Evolutionary conservation across 2,797 vertebrate species (phyloP).

Genomic region (Melanotaenia maccullochi): DNA sequence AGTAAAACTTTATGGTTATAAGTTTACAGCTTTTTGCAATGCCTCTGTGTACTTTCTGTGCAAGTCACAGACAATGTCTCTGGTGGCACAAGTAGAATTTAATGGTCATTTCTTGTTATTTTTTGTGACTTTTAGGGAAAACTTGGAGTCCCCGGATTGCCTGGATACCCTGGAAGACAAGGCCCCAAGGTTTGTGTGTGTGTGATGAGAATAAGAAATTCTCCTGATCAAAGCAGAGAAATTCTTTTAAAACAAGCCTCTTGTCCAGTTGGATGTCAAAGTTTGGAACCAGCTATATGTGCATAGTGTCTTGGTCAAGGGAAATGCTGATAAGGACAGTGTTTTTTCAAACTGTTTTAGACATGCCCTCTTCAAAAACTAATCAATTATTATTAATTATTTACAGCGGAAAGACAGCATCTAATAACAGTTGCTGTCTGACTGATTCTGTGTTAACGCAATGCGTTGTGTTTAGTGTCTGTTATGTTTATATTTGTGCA

Average conservation of each 20-base stretch:
- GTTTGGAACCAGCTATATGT: neutral
- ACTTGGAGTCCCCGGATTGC: slow-evolving; percentile 96
- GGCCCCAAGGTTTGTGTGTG: slow-evolving; percentile 89
- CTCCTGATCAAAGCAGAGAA: slow-evolving; percentile 8
- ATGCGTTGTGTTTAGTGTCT: neutral
- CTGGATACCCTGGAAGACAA: slow-evolving; percentile 97
- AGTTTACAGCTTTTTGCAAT: slow-evolving; percentile 37
- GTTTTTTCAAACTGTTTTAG: neutral
- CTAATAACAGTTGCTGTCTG: neutral
- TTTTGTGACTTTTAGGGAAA: slow-evolving; percentile 86
- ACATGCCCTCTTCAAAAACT: neutral
- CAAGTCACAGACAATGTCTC: slow-evolving; percentile 14
- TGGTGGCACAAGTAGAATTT: slow-evolving; percentile 24
- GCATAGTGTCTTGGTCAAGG: neutral
- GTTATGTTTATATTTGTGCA: neutral
- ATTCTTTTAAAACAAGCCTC: neutral
- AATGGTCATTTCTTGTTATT: slow-evolving; percentile 32
- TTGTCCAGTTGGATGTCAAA: too few species aligned
- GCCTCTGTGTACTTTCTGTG: slow-evolving; percentile 43
- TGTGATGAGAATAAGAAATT: neutral
- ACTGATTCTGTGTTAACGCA: neutral
- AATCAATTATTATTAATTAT: neutral
- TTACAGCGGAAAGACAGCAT: neutral
- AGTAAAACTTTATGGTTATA: slow-evolving; percentile 39
- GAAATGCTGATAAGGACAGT: neutral